Base-by-base conservation (phyloP, 2,888 invertebrate genomes). In the Gymnosoma rotundatum region DNA sequence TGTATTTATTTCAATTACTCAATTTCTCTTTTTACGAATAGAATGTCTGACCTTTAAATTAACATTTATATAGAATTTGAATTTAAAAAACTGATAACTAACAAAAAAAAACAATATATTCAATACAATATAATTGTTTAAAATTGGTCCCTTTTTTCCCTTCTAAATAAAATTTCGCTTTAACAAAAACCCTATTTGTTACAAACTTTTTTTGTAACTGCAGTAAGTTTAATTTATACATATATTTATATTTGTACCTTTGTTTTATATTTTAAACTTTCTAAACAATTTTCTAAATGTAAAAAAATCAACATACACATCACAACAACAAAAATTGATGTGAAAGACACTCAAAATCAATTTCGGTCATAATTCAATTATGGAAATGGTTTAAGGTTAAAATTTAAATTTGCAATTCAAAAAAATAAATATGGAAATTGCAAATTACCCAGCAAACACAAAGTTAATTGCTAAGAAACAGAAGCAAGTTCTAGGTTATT, bases 281-380 rank as follows among this genome's bases (percentile, higher is more conserved):
- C 36, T 36, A 70, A 70, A 61, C 32, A 45, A 70, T 78, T 63
- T 78, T 63, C 63, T 70, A 64, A 64, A 72, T 69, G 54, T 69
- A 76, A 67, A 76, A 60, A 42, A 21, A 52, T 66, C 18, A 66
- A 67, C 25, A 60, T 5, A 6, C 32, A 32, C 32, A 6, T 5
- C 48, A n/a, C 16, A 52, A 20, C 20, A 50, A 66, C 42, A 45
- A 36, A 14, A 14, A 54, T 20, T 16, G 56, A 16, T 50, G 38
- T n/a, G 69, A 78, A 36, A 78, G 61, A 60, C 70, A 69, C 67
- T 73, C 73, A 78, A 81, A 84, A 84, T 84, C 81, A 84, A 84
- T 84, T 84, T 84, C 81, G 78, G 78, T 78, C 66, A 84, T 84
- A 84, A 84, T 81, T 84, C 74, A 84, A 84, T 84, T 84, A 84